Evolutionary conservation across 2,888 invertebrate genomes (phyloP), one percentile per base, ranked within the genome.

Genomic region (Julus scanicus): DNA sequence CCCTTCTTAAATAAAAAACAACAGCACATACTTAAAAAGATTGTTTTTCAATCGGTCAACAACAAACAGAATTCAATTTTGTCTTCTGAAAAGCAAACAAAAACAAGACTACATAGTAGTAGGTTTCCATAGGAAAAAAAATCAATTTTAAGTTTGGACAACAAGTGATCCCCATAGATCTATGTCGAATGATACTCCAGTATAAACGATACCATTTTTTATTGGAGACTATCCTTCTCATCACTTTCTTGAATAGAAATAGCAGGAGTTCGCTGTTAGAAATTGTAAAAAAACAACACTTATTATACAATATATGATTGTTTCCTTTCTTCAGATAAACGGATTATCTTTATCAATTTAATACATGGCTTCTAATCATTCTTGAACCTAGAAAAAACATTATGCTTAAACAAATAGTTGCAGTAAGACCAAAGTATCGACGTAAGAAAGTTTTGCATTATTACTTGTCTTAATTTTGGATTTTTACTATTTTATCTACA

Each of bases 21-120:
- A n/a, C 5, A 63, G 6, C n/a, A 63, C 6, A 53, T 11, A 53
- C 53, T 53, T 53, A 15, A 53, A 53, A 53, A 63, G 63, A 63
- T 63, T 63, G 63, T n/a, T 63, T 63, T n/a, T 63, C 63, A 20
- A 8, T 63, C 63, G 63, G 63, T 63, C 63, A 63, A 20, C 63
- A 63, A 63, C 20, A 20, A 63, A 4, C n/a, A 2, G 20, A 63
- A 63, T 63, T 63, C 63, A 63, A 63, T 63, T 63, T 63, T 63
- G 63, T 63, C 20, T 20, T 63, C 20, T 8, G 63, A 8, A 63
- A 63, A 63, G 1, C 63, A 20, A 20, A n/a, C 63, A 63, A 63
- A 63, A 17, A 63, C 17, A 63, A 63, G 63, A 29, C 29, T 49
- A n/a, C n/a, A n/a, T n/a, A 63, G 5, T 8, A 20, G n/a, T n/a